These are phyloP conservation scores for Bradynema listronoti DNA, from an alignment of 1,140 invertebrate species.

Conservation along the genomic window DNA sequence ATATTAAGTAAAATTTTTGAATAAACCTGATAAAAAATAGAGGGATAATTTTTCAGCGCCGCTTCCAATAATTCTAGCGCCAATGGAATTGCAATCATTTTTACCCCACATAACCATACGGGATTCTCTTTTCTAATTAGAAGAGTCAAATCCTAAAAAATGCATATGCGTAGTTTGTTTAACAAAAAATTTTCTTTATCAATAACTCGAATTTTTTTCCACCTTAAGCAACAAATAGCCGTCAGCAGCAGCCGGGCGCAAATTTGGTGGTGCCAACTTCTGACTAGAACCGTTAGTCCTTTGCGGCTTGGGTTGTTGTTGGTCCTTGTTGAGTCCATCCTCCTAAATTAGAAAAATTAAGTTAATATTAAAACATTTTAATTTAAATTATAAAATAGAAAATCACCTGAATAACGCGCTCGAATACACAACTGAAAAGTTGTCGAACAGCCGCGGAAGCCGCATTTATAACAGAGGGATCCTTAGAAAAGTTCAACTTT, in stretches of 20 bases:
- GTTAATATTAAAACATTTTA: too few species aligned
- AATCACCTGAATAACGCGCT: slow-evolving; percentile 76
- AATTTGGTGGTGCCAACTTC: slow-evolving; percentile 60
- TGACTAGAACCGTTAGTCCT: too few species aligned
- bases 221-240: slow-evolving; percentile 90
- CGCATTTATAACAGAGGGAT: slow-evolving; percentile 86
- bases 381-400: too few species aligned
- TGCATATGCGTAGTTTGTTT: not conserved
- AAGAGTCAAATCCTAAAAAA: slow-evolving; percentile 78
- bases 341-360: too few species aligned
- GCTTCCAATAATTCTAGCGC: slow-evolving; percentile 88
- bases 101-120: slow-evolving; percentile 84
- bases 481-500: slow-evolving; percentile 83
- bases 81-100: slow-evolving; percentile 92
- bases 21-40: slow-evolving; percentile 79
- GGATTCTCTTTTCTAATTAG: slow-evolving; percentile 91
- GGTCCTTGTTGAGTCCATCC: slow-evolving; percentile 66
- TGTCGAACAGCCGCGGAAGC: slow-evolving; percentile 92
- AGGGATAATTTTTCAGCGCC: slow-evolving; percentile 79
- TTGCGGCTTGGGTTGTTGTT: slow-evolving; percentile 24
- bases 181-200: not conserved
- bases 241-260: slow-evolving; percentile 81
- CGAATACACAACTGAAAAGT: slow-evolving; percentile 89
- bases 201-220: slow-evolving; percentile 32
- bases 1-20: not conserved